Conservation (phyloP, 1,140 invertebrate species). For the Drosophila paulistorum region DNA sequence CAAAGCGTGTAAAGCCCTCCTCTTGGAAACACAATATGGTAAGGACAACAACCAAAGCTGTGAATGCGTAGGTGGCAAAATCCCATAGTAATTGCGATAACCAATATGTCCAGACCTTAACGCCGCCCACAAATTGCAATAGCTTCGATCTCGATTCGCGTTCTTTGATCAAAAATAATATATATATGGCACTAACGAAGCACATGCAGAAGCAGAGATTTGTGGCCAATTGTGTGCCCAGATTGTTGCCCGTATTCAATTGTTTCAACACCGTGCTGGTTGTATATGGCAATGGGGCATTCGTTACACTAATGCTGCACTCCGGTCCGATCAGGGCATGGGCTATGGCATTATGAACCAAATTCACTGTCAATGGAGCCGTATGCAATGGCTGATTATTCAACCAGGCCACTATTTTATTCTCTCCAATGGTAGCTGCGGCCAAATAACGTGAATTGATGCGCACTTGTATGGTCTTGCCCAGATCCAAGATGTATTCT, state of each 20-base stretch:
- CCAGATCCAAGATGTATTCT: constrained; percentile 54
- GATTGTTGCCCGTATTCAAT: constrained; percentile 84
- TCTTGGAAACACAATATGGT: constrained; percentile 86
- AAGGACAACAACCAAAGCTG: constrained; percentile 84
- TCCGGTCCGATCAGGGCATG: constrained; percentile 38
- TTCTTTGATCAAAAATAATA: constrained; percentile 86
- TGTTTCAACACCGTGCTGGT: constrained; percentile 67
- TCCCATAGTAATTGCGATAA: constrained; percentile 89
- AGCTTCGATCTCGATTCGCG: constrained; percentile 84
- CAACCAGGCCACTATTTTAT: constrained; percentile 85
- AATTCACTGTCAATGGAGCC: constrained; percentile 86
- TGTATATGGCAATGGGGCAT: constrained; percentile 87
- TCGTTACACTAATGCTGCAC: constrained; percentile 85
- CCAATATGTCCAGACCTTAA: constrained; percentile 89
- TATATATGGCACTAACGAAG: constrained; percentile 90
- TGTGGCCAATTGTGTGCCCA: constrained; percentile 87
- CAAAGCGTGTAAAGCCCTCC: constrained; percentile 84
- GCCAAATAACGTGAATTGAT: constrained; percentile 66
- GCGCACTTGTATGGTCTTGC: constrained; percentile 52
- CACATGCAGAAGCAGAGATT: constrained; percentile 88
- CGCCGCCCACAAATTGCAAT: constrained; percentile 89
- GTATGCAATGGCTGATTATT: constrained; percentile 89
- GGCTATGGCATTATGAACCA: constrained; percentile 87
- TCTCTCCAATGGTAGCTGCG: constrained; percentile 80
- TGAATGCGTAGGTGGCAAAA: constrained; percentile 86